phyloP scores from a whole-genome alignment of 2,888 invertebrate genomes.

The Hedychridium roseum region DNA sequence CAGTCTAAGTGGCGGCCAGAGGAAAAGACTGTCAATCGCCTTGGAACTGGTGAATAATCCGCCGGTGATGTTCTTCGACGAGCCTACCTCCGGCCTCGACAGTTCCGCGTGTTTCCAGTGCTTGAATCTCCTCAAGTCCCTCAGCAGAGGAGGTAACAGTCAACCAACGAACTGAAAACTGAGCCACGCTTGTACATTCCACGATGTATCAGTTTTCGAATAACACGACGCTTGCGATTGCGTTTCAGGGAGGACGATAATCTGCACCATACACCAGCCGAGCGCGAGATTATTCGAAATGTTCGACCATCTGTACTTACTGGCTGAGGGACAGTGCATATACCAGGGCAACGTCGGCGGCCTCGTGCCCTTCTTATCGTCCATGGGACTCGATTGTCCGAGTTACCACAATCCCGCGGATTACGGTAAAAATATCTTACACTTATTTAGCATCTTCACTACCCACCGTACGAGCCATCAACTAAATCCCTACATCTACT shows the following conservation, averaged over 20 bases:
- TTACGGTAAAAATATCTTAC: conserved; percentile 88
- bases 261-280: conserved; percentile 97
- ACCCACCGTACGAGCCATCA: too few relatives aligned
- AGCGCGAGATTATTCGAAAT: conserved; percentile 95
- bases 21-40: conserved; percentile 90
- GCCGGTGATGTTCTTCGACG: conserved; percentile 97
- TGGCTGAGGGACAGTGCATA: conserved; percentile 93
- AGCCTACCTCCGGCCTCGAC: conserved; percentile 92
- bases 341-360: conserved; percentile 86
- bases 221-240: too few relatives aligned
- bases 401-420: conserved; percentile 97
- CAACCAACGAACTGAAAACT: neutral
- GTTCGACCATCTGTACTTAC: conserved; percentile 91
- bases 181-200: neutral
- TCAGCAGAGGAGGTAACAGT: conserved; percentile 81
- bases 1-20: conserved; percentile 88
- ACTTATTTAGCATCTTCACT: too few relatives aligned
- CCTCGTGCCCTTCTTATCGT: conserved; percentile 87
- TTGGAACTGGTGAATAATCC: conserved; percentile 94
- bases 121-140: conserved; percentile 84
- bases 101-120: conserved; percentile 95
- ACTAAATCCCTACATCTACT: too few relatives aligned
- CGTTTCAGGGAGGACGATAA: conserved; percentile 78
- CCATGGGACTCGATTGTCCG: conserved; percentile 88
- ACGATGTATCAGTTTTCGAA: too few relatives aligned